A percentile compares a stretch with the other conserved stretches of the same genome.
Conservation (phyloP, 2,888 invertebrate species). For the Adela reaumurella region DNA sequence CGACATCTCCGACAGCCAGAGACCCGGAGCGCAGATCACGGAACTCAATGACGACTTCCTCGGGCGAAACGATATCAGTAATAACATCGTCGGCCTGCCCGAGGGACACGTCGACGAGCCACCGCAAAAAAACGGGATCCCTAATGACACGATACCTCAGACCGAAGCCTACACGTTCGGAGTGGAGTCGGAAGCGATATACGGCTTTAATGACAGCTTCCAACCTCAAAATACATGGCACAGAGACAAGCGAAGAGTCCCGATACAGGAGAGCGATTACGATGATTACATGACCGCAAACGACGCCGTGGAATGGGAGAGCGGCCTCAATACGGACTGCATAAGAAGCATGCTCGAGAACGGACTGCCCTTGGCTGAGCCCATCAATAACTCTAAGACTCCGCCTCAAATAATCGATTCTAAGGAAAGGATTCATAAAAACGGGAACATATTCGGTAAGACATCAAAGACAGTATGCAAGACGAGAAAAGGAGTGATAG, state of each 20-base stretch:
- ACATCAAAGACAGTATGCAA: conserved; percentile 37
- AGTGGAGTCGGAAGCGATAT: conserved; percentile 35
- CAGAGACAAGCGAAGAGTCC: conserved; percentile 52
- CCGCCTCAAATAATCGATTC: conserved; percentile 28
- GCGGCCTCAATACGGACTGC: conserved; percentile 28
- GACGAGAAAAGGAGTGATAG: conserved; percentile 38
- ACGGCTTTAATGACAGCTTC: conserved; percentile 29
- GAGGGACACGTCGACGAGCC: conserved; percentile 29
- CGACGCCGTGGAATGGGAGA: conserved; percentile 35
- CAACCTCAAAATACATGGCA: conserved; percentile 29
- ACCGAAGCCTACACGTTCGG: conserved; percentile 19
- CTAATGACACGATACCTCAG: conserved; percentile 15
- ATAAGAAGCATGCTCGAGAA: conserved; percentile 41
- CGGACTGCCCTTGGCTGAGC: conserved; percentile 31
- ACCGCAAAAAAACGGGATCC: conserved; percentile 26
- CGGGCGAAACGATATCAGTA: conserved; percentile 22
- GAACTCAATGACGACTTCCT: conserved; percentile 48
- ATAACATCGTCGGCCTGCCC: conserved; percentile 18
- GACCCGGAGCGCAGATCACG: conserved; percentile 48
- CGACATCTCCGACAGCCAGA: conserved; percentile 31
- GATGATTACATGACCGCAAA: conserved; percentile 36
- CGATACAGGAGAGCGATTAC: conserved; percentile 35
- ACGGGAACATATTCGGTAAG: conserved; percentile 41
- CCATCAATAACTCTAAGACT: neutral
- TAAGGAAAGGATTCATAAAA: conserved; percentile 33